Evolutionary conservation across 2,797 vertebrate genomes (phyloP).

Genomic region (Centropyge bicolor): DNA sequence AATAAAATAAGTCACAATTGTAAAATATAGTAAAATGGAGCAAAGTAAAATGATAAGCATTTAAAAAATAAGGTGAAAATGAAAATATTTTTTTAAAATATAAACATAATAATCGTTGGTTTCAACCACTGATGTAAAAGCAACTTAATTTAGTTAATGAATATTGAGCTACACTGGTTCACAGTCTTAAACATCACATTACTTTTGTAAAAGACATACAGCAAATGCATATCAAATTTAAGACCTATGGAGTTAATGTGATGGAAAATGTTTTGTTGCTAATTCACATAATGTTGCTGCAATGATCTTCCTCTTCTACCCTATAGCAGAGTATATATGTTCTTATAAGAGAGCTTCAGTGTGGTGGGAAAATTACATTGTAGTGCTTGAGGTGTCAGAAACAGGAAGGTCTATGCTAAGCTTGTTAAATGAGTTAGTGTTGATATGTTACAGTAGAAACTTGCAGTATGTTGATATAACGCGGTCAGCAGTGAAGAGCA

Average conservation of each 20-base stretch:
- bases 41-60: too few species aligned
- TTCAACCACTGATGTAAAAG: background rate
- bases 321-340: background rate
- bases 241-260: background rate
- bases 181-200: background rate
- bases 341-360: background rate
- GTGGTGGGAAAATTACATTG: background rate
- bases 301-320: background rate
- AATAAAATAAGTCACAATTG: too few species aligned
- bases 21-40: too few species aligned
- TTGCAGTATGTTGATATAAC: slow-evolving; percentile 19
- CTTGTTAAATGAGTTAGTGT: background rate
- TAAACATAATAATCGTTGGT: background rate
- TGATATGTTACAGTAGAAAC: slow-evolving; percentile 10
- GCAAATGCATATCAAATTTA: background rate
- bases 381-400: background rate
- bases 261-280: background rate
- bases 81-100: background rate
- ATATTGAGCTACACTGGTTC: background rate
- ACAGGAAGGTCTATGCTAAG: background rate
- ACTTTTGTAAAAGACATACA: background rate
- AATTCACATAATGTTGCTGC: background rate
- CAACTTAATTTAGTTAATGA: background rate
- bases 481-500: slow-evolving; percentile 5
- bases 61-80: background rate